Base-by-base conservation (phyloP, 2,113 vertebrate genomes). In the Macrotis lagotis region DNA sequence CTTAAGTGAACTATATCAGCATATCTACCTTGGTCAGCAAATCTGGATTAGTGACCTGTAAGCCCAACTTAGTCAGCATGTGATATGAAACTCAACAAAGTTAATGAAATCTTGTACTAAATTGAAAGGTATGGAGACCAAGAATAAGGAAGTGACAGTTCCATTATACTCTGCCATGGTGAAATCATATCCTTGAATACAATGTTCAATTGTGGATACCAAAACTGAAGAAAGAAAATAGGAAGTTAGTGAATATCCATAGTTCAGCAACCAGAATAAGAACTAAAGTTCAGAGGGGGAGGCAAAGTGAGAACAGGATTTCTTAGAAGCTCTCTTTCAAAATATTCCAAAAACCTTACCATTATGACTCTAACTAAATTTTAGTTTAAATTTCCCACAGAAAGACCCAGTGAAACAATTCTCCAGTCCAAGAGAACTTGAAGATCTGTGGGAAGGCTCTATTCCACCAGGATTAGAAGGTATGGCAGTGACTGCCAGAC, bases 1-100 rank as follows among this genome's bases (percentile, higher is more conserved):
- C n/a, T 51, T 83, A 53, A 50, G 90, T 93, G 44, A 93, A 5
- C 24, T 44, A n/a, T 31, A 7, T 19, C 2, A 92, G 94, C 8
- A 51, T 90, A 55, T 51, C 59, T 88, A 88, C 49, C 8, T 44
- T 89, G 95, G 53, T 94, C 93, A 97, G 74, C 47, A 96, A 91
- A 83, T 24, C n/a, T 44, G 16, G 16, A 83, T 83, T 83, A 44
- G 16, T 83, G 16, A 83, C 44, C 24, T 44, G 6, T 83, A 83
- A 44, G n/a, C n/a, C 44, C 66, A 83, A 44, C 66, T 24, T 44
- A 83, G 4, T 37, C 37, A 74, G 12, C 59, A 74, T 74, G 31
- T n/a, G 59, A n/a, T n/a, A n/a, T n/a, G 31, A n/a, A 19, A 74
- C 7, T 74, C 59, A 74, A 74, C 59, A 74, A n/a, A 44, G 19